Evolutionary conservation across 2,888 invertebrate species (phyloP), one percentile per base, ranked within the genome.

Genomic region (Tortrix viridana): DNA sequence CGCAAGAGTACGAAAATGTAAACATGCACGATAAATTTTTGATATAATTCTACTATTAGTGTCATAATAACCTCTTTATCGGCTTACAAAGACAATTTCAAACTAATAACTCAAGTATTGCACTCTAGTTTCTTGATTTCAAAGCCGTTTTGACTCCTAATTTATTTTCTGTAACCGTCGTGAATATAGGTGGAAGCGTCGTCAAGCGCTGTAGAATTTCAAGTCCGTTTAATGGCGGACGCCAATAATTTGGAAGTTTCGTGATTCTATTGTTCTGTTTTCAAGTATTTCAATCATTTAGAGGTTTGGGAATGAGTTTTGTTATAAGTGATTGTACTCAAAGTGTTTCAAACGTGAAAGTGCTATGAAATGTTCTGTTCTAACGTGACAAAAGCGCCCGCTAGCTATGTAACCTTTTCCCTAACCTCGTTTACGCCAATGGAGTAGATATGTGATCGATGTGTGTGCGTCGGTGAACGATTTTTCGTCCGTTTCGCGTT

Each of bases 401-500:
- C 86, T 85, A 89, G 93, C 94, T 93, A 93, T 93, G 93, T 93
- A 93, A 94, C 94, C 94, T 94, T 94, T 94, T 94, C 94, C 94
- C 94, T 95, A 95, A 95, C 95, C 95, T 95, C 94, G 94, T 94
- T 95, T 94, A 94, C 94, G 94, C 94, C 94, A 94, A 94, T 94
- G 94, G 93, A 94, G 94, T 94, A 94, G 94, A 94, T 94, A 94
- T 93, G 93, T 94, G 94, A 94, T 94, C 94, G 93, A 94, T 94
- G 94, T 94, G 89, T 93, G 94, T 94, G 93, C 94, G 93, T 94
- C 93, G 93, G 94, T 94, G 94, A 94, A 94, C 93, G 93, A 93
- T 92, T 82, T 85, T 85, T 91, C 89, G 90, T 89, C 89, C 88
- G 86, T 88, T 88, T 89, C 80, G 84, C 84, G 86, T 88, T 89